Evolutionary conservation across 2,797 vertebrate species (phyloP), one percentile per base, ranked within the genome.

Genomic region (Rhadinocentrus ornatus): DNA sequence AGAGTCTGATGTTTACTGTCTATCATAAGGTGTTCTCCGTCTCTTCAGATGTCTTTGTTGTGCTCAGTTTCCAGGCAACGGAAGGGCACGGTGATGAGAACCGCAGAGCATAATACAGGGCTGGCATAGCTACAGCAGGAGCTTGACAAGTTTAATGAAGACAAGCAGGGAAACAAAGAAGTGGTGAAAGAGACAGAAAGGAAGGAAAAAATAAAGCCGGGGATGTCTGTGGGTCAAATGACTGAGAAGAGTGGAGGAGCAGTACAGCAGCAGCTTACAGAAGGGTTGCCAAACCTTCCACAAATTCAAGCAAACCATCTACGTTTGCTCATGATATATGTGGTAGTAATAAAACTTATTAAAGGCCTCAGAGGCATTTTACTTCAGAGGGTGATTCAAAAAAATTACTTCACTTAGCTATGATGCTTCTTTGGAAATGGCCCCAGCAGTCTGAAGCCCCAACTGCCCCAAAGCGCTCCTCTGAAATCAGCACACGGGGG

Each of bases 131-230:
- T 81, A 71, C 68, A 68, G 78, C 72, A 56, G 78, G 66, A 78
- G 78, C 82, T 87, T 88, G 88, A 91, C 90, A 88, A 86, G 84
- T 83, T 89, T 87, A 90, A 89, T 89, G 86, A 90, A 90, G 90
- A 92, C 85, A 78, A 83, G 74, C 86, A 80, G 81, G 66, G 70
- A 85, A 81, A 90, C 80, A 87, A 85, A 90, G 82, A 69, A 61
- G 26, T 31, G 77, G 57, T 41, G 18, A 20, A 44, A 26, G 64
- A 3, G 52, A 68, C 3, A 29, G 27, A 29, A 29, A 11, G 34
- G 34, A n/a, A 44, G 26, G 62, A 71, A 77, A 68, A 81, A 50
- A 69, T 71, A 70, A 77, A 79, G 82, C 60, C 11, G n/a, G 56
- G 3, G 3, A 59, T 63, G 82, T 82, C 73, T 76, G 58, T 29